Conservation (phyloP, 2,888 invertebrate genomes). For the Linnaemya tessellans region DNA sequence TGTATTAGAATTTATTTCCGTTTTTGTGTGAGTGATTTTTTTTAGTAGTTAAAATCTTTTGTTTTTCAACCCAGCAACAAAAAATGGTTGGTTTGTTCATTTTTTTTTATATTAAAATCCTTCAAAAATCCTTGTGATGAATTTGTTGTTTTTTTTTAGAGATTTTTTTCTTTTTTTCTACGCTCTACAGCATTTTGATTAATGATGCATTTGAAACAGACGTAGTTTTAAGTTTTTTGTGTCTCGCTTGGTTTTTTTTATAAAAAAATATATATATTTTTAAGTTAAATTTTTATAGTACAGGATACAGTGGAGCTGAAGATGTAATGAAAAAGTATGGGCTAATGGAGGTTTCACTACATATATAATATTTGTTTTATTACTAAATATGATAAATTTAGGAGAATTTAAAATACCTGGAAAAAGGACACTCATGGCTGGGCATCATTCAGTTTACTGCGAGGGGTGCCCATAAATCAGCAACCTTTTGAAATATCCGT, state of each 20-base stretch:
- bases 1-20: constrained; percentile 48
- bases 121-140: constrained; percentile 66
- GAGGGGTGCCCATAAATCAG: too few species aligned
- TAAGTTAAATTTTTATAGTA: constrained; percentile 4
- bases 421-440: too few species aligned
- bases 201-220: constrained; percentile 72
- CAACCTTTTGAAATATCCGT: too few species aligned
- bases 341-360: too few species aligned
- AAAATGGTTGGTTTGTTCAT: constrained; percentile 3
- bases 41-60: constrained; percentile 39
- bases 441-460: too few species aligned
- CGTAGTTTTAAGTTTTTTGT: constrained; percentile 62
- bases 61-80: constrained; percentile 63
- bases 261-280: constrained; percentile 34
- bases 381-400: too few species aligned
- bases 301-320: neutral
- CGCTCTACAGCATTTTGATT: constrained; percentile 67
- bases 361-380: too few species aligned
- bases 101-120: constrained; percentile 54
- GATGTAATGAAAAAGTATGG: neutral
- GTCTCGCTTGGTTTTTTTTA: constrained; percentile 14
- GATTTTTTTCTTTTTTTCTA: constrained; percentile 14
- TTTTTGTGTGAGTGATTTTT: constrained; percentile 36
- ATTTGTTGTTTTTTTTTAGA: constrained; percentile 60
- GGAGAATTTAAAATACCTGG: too few species aligned